Evolutionary conservation across 92 coral and sea anemone genomes (phyloP), one percentile per base, ranked within the genome.

Genomic region (Hydrozoanthus gracilis): DNA sequence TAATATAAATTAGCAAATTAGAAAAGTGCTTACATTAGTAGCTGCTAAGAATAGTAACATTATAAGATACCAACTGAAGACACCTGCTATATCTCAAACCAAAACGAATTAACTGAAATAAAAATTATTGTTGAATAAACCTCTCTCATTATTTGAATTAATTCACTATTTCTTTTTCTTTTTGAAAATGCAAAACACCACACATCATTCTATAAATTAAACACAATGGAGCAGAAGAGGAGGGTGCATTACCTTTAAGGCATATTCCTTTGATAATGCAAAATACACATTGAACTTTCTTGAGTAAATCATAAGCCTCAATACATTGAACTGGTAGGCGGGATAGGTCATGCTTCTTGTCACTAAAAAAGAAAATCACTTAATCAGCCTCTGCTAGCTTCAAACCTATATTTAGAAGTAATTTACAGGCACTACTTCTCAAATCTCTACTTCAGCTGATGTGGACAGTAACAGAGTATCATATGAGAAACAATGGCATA

Each of bases 241-340:
- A 11, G 12, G 12, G 5, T 4, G 12, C n/a, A 67, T 78, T 70
- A 90, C 99, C 96, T 96, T 96, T 46, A 96, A 78, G 46, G 95
- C 98, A 92, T 96, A 96, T 82, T 96, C 99, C 80, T 95, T 96
- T 16, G 99, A 93, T 46, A 96, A 79, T 16, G 92, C 96, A 92
- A 96, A 96, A 84, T 96, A 96, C 1, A 96, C 99, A 92, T 96
- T 96, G 84, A 92, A 96, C 83, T 96, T 96, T 88, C 93, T 89
- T 48, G 99, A 95, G 75, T 92, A 95, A 48, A 93, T 86, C 4
- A 96, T 90, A 75, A 96, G 98, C 50, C 94, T 89, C 54, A 96
- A 88, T 18, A 96, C 91, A 89, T 96, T 96, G 76, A 96, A 96
- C 92, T 96, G 99, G 49, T 96, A 96, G 4, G 99, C 89, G 13